These are phyloP conservation scores for Galagoides demidoff DNA, from an alignment of 2,797 vertebrate genomes.

Conservation along the genomic window DNA sequence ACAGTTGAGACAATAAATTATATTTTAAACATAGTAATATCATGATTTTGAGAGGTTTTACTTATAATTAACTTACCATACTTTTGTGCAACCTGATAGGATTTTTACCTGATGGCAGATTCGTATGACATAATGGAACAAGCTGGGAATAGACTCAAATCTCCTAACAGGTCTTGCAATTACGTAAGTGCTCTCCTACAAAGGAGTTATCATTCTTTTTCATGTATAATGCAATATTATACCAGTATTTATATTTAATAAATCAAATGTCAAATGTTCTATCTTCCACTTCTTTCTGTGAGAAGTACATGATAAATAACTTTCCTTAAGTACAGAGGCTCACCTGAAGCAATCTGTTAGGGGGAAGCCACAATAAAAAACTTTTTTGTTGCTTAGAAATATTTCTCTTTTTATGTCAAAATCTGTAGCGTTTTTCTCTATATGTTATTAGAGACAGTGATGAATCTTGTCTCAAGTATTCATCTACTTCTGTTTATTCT, in stretches of 20 bases:
- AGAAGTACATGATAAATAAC: conserved; percentile 45
- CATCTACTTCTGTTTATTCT: not conserved
- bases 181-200: conserved; percentile 50
- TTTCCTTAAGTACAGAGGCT: conserved; percentile 24
- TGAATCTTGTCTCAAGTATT: conserved; percentile 9
- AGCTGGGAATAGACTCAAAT: conserved; percentile 39
- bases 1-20: conserved; percentile 25
- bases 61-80: conserved; percentile 62
- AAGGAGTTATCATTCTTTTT: conserved; percentile 52
- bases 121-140: conserved; percentile 35
- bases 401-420: not conserved
- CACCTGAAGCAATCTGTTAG: not conserved
- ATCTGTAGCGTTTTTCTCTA: conserved; percentile 16
- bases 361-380: not conserved
- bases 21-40: conserved; percentile 60
- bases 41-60: conserved; percentile 62
- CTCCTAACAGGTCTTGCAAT: conserved; percentile 56
- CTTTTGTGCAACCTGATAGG: conserved; percentile 53
- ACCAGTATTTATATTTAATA: conserved; percentile 55
- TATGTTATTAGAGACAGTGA: conserved; percentile 35
- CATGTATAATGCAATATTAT: not conserved
- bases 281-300: not conserved
- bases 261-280: conserved; percentile 37
- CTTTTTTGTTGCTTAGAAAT: conserved; percentile 22
- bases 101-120: conserved; percentile 62